These are phyloP conservation scores for Rhopalosiphum maidis DNA, from an alignment of 1,140 invertebrate species.

Conservation along the genomic window DNA sequence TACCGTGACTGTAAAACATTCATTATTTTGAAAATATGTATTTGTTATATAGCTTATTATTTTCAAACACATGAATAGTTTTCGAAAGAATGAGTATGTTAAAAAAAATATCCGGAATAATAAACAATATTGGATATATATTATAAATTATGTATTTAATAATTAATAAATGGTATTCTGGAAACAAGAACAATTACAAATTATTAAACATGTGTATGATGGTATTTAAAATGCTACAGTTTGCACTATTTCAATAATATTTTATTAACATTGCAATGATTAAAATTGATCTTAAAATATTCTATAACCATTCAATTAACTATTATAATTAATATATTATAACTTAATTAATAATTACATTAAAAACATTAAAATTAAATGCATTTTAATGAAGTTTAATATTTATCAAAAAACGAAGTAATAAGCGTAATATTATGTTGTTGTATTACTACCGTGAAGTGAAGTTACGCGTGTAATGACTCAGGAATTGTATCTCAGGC, in stretches of 20 bases:
- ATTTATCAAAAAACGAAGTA: background rate
- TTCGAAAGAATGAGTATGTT: too few species aligned
- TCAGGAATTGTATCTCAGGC: background rate
- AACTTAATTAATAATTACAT: background rate
- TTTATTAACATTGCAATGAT: background rate
- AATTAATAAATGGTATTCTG: background rate
- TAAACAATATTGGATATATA: too few species aligned
- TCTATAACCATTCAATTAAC: background rate
- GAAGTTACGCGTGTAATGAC: background rate
- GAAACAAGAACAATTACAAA: background rate
- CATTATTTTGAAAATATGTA: too few species aligned
- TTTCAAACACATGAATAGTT: too few species aligned
- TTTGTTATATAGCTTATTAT: too few species aligned
- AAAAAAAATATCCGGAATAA: too few species aligned
- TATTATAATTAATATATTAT: background rate
- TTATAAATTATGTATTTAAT: too few species aligned
- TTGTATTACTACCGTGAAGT: background rate
- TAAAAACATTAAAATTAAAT: background rate
- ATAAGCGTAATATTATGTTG: background rate
- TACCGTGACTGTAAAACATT: too few species aligned
- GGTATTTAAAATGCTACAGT: background rate
- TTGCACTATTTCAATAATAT: background rate
- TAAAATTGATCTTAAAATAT: background rate
- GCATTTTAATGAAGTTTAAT: background rate
- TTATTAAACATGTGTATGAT: background rate